These are phyloP conservation scores for Erythrocebus patas DNA, from an alignment of 2,113 vertebrate genomes.

Conservation along the genomic window DNA sequence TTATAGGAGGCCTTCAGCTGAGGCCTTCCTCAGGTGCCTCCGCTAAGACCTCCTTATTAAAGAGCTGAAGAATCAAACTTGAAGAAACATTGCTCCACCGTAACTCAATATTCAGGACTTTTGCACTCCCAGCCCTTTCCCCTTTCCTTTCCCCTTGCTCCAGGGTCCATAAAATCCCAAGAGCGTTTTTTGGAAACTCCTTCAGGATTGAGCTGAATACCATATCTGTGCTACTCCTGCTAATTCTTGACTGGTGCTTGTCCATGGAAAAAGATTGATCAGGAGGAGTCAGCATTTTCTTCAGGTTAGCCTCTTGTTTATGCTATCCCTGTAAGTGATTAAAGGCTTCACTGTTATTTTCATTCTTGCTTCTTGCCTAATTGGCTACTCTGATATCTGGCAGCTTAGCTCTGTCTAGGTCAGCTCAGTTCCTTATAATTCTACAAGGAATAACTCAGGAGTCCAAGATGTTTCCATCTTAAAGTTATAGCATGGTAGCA, in stretches of 20 bases:
- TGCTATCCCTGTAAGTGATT: not conserved
- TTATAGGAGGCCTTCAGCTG: too few species aligned
- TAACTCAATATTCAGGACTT: too few species aligned
- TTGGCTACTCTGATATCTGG: not conserved
- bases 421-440: not conserved
- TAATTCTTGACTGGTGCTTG: not conserved
- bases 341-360: not conserved
- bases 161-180: not conserved
- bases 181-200: not conserved
- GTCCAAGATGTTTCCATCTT: not conserved
- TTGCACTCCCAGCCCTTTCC: too few species aligned
- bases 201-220: too few species aligned
- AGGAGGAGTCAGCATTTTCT: not conserved
- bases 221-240: not conserved
- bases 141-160: not conserved
- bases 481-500: not conserved
- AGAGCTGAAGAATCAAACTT: not conserved
- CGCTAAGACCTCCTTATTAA: too few species aligned
- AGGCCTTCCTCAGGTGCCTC: too few species aligned
- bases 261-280: not conserved
- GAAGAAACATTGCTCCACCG: not conserved
- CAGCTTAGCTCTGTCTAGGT: not conserved
- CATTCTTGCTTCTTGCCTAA: not conserved
- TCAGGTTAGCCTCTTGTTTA: not conserved
- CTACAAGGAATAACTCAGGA: not conserved